phyloP scores from a whole-genome alignment of 2,888 invertebrate species.

The Xestia rhomboidea region DNA sequence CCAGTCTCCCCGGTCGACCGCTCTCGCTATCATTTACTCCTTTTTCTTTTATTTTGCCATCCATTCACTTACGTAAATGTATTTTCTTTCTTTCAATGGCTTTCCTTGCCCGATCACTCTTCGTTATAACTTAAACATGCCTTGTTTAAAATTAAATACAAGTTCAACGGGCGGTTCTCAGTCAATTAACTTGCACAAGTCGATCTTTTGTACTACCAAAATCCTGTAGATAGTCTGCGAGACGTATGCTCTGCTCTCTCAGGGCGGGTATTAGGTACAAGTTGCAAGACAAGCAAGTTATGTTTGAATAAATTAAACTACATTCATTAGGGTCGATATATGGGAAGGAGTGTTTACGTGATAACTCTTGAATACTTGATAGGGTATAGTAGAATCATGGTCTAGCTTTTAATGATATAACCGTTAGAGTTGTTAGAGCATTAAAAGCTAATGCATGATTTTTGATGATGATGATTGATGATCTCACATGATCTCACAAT shows the following conservation, averaged over 20 bases:
- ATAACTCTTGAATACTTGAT: not conserved
- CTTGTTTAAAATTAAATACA: not conserved
- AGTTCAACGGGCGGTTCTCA: not conserved
- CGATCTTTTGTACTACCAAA: not conserved
- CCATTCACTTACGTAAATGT: not conserved
- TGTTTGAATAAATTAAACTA: not conserved
- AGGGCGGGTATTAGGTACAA: not conserved
- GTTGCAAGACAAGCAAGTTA: constrained; percentile 8
- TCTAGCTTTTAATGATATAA: no score
- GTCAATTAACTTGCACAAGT: constrained; percentile 15
- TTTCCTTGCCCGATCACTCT: not conserved
- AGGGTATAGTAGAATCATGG: no score
- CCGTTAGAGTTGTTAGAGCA: no score
- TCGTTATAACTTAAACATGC: not conserved
- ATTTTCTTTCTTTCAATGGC: not conserved
- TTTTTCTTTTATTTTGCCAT: not conserved
- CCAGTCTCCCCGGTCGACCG: not conserved
- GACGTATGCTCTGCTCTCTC: not conserved
- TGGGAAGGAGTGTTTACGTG: not conserved
- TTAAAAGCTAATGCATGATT: not conserved
- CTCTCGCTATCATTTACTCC: not conserved
- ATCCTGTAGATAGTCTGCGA: no score
- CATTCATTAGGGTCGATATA: not conserved
- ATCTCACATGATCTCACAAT: no score
- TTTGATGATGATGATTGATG: no score